Evolutionary conservation across 2,113 vertebrate genomes (phyloP).

Genomic region (Australoheros scitulus): DNA sequence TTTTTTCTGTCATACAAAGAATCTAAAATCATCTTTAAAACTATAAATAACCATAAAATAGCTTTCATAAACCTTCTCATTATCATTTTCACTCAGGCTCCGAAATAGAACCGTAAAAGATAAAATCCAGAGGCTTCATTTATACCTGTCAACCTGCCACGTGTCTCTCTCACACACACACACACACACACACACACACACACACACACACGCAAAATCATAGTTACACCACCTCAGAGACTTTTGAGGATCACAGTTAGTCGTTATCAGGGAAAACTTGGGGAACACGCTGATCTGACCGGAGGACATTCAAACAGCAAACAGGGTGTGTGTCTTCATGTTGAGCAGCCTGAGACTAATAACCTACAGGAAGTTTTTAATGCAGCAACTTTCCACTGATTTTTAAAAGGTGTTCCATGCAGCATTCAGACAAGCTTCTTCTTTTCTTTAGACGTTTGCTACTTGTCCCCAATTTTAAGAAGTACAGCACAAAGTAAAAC

Average conservation of each 20-base stretch:
- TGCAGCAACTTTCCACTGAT: not conserved
- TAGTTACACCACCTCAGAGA: conserved; percentile 14
- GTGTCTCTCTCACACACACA: not conserved
- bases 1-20: conserved; percentile 51
- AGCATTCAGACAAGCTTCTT: not conserved
- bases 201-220: conserved; percentile 23
- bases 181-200: not conserved
- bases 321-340: not conserved
- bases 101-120: conserved; percentile 37
- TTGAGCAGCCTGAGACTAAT: not conserved
- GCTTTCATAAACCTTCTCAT: conserved; percentile 42
- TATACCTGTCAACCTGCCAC: conserved; percentile 14
- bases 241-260: not conserved
- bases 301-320: conserved; percentile 11
- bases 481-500: not conserved
- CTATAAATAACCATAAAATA: conserved; percentile 71
- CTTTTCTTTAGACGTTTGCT: not conserved
- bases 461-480: not conserved
- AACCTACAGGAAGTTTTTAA: not conserved
- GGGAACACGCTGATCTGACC: conserved; percentile 34
- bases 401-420: not conserved
- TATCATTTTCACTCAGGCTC: conserved; percentile 45
- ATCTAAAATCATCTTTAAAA: conserved; percentile 69
- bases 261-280: not conserved
- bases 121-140: conserved; percentile 40